A percentile compares a stretch with the other conserved stretches of the same genome.
These are phyloP conservation scores for Ischnus inquisitorius DNA, from an alignment of 2,888 invertebrate genomes.

Conservation along the genomic window DNA sequence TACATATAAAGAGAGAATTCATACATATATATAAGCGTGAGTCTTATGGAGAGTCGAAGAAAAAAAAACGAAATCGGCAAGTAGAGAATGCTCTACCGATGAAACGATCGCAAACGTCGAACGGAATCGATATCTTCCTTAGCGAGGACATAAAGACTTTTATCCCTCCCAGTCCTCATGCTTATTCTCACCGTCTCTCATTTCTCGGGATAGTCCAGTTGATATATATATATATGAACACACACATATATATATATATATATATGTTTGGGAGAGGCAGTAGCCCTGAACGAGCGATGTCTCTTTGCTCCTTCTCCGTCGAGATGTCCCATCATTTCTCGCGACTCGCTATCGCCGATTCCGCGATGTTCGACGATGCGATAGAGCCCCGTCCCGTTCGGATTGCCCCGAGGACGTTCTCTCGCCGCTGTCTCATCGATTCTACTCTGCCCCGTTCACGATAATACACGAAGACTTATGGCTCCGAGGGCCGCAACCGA, in stretches of 20 bases:
- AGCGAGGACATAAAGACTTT: conserved; percentile 58
- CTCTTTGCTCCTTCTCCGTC: not conserved
- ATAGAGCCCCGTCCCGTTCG: not conserved
- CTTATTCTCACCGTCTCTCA: conserved; percentile 44
- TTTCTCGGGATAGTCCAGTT: conserved; percentile 28
- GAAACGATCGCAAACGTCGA: conserved; percentile 57
- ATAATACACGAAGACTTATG: not conserved
- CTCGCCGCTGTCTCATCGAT: not conserved
- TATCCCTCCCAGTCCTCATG: conserved; percentile 24
- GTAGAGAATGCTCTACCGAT: not conserved
- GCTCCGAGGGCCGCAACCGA: not conserved
- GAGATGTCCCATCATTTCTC: conserved; percentile 41
- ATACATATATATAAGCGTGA: conserved; percentile 53
- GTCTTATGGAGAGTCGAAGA: not conserved
- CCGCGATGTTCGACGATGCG: not conserved
- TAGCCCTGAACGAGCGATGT: conserved; percentile 43
- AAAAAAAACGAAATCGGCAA: conserved; percentile 10
- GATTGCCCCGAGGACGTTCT: not conserved
- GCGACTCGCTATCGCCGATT: conserved; percentile 51
- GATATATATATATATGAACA: not conserved
- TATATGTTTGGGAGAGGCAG: conserved; percentile 11
- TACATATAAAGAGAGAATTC: conserved; percentile 40
- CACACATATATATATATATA: not conserved
- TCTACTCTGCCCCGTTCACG: not conserved
- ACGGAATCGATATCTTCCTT: conserved; percentile 64